Conservation (phyloP, 2,797 vertebrate genomes). For the Limosa lapponica region DNA sequence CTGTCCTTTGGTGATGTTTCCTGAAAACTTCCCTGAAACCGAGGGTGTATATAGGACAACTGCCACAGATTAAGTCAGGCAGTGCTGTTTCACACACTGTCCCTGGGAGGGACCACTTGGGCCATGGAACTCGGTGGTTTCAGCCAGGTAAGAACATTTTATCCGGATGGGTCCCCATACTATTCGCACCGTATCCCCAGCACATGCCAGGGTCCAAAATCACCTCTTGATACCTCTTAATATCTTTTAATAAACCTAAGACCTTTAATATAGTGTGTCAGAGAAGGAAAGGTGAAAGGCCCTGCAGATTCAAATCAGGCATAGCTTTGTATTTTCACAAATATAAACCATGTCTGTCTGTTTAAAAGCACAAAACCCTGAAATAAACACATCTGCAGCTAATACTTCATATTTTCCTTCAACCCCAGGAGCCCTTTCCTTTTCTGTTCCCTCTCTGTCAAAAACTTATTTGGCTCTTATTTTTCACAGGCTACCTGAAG, state of each 20-base stretch:
- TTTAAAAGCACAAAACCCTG: neutral
- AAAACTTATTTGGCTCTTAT: neutral
- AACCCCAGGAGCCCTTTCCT: neutral
- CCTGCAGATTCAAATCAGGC: neutral
- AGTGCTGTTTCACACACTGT: neutral
- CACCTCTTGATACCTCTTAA: neutral
- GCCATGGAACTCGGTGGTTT: rapidly evolving
- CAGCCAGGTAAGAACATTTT: neutral
- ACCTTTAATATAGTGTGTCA: neutral
- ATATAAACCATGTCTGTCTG: neutral
- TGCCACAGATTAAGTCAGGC: neutral
- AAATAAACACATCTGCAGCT: neutral
- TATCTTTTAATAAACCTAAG: neutral
- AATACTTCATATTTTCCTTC: neutral
- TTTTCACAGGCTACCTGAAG: neutral
- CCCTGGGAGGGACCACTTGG: neutral
- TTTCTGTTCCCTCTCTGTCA: neutral
- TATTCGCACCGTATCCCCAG: rapidly evolving
- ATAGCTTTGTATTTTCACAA: neutral
- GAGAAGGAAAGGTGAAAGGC: neutral
- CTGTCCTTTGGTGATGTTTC: neutral
- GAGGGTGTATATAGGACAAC: neutral
- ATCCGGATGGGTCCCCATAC: neutral
- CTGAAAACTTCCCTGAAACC: neutral
- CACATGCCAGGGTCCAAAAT: neutral